phyloP scores from a whole-genome alignment of 2,113 vertebrate genomes.

The Hyperopisus bebe region DNA sequence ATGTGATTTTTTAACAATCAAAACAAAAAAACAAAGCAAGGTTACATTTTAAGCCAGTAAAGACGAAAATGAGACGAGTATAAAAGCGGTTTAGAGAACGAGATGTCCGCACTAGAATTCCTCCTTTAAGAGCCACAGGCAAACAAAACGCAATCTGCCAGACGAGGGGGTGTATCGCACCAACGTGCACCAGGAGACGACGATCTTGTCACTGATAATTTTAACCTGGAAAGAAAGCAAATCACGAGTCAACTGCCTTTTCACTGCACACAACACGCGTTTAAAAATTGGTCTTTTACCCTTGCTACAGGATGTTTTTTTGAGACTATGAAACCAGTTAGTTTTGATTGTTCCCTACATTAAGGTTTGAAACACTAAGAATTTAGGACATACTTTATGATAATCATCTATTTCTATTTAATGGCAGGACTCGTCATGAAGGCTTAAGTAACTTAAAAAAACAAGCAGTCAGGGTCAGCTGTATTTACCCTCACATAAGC shows the following conservation, averaged over 20 bases:
- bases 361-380: background rate
- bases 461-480: background rate
- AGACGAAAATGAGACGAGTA: slow-evolving; percentile 45
- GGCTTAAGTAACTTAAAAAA: background rate
- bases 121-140: slow-evolving; percentile 63
- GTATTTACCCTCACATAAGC: background rate
- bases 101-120: slow-evolving; percentile 60
- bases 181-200: slow-evolving; percentile 67
- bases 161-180: slow-evolving; percentile 58
- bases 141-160: slow-evolving; percentile 71
- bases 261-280: slow-evolving; percentile 27
- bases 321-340: background rate
- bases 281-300: background rate
- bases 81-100: slow-evolving; percentile 50
- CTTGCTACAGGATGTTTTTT: background rate
- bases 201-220: slow-evolving; percentile 66
- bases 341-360: background rate
- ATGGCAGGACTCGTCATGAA: background rate
- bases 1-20: slow-evolving; percentile 48
- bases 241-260: slow-evolving; percentile 62
- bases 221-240: slow-evolving; percentile 76
- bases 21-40: slow-evolving; percentile 52
- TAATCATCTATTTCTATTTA: background rate
- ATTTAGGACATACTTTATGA: background rate
- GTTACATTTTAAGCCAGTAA: slow-evolving; percentile 42